These are phyloP conservation scores for Acanthurus lineatus DNA, from an alignment of 2,797 vertebrate species.

Conservation along the genomic window DNA sequence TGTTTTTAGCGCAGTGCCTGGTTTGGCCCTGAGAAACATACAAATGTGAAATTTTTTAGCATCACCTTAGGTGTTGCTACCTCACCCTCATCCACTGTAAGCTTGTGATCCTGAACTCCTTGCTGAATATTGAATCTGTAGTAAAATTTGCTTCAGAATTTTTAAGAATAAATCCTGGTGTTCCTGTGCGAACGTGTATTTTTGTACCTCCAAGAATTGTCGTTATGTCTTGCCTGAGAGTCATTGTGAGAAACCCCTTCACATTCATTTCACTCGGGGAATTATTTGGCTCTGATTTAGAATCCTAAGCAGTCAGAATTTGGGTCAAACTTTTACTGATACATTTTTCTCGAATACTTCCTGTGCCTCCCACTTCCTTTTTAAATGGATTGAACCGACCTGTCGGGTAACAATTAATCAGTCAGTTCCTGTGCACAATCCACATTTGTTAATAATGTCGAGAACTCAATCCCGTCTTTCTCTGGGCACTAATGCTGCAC, in stretches of 20 bases:
- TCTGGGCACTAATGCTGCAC: conserved; percentile 37
- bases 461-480: conserved; percentile 43
- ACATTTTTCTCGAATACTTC: conserved; percentile 37
- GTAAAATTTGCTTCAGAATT: conserved; percentile 27
- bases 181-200: conserved; percentile 23
- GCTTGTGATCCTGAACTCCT: conserved; percentile 19
- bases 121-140: conserved; percentile 29
- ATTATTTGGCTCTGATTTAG: conserved; percentile 50
- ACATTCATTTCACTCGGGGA: conserved; percentile 45
- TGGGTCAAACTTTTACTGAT: conserved; percentile 34
- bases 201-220: conserved; percentile 34
- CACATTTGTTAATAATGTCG: conserved; percentile 57
- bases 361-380: conserved; percentile 12
- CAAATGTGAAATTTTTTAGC: background rate
- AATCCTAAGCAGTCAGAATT: conserved; percentile 33
- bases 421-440: conserved; percentile 41
- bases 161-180: conserved; percentile 27
- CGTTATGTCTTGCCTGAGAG: conserved; percentile 29
- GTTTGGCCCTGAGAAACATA: too few species aligned
- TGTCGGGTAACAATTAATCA: conserved; percentile 45
- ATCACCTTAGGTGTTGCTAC: background rate
- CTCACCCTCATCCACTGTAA: conserved; percentile 10
- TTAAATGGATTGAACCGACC: conserved; percentile 42
- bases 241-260: conserved; percentile 35
- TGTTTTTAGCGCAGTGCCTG: too few species aligned